Conservation (phyloP, 1,140 invertebrate species). For the Streblospio benedicti region DNA sequence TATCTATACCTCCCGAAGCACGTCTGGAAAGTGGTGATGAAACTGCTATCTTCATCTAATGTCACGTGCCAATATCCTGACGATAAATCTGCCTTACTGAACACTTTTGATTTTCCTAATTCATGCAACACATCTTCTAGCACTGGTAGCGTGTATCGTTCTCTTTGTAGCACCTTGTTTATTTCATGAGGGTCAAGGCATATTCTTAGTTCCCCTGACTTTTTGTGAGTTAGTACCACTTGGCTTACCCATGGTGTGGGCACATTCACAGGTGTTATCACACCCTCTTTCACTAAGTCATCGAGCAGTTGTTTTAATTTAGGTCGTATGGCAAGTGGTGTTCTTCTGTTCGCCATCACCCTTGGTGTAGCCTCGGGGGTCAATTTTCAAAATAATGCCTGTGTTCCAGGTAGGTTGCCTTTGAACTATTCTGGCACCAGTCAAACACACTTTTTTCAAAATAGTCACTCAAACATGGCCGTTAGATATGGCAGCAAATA, state of each 20-base stretch:
- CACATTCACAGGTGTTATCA: background rate
- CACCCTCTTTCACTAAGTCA: background rate
- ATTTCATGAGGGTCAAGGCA: background rate
- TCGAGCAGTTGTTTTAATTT: background rate
- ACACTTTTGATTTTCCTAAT: background rate
- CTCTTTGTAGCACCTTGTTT: background rate
- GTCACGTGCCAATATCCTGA: background rate
- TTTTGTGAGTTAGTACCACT: background rate
- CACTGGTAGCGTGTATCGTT: background rate
- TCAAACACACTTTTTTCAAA: no score
- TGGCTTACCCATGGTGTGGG: conserved; percentile 9
- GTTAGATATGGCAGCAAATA: no score
- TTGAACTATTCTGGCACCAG: no score
- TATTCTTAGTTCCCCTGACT: conserved; percentile 2
- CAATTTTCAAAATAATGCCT: no score
- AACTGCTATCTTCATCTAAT: background rate
- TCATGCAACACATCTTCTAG: background rate
- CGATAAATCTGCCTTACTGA: background rate
- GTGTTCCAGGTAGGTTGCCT: no score
- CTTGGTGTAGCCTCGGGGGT: no score
- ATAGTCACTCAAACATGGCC: no score
- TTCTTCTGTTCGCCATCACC: no score
- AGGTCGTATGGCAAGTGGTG: background rate
- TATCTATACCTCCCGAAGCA: background rate
- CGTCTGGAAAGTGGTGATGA: background rate